A percentile compares a stretch with the other conserved stretches of the same genome.
Conservation (phyloP, 2,888 invertebrate genomes). For the Latheticus oryzae region DNA sequence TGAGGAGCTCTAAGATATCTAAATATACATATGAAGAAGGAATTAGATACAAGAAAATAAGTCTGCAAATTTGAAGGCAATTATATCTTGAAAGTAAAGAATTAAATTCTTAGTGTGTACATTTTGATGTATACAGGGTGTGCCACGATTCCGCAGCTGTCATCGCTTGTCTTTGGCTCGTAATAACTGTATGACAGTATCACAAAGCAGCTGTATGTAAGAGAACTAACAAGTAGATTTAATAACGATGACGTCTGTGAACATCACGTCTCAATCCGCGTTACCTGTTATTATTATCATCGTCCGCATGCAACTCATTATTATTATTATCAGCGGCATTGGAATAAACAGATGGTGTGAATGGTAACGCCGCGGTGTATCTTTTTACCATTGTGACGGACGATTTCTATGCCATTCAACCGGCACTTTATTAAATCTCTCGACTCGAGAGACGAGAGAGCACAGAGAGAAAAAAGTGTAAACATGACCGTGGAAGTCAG, state of each 20-base stretch:
- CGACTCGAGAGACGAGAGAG: constrained; percentile 29
- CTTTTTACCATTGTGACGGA: constrained; percentile 38
- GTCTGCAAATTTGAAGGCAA: no score
- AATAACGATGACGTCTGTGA: constrained; percentile 37
- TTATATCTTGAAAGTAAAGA: no score
- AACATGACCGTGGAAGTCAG: constrained; percentile 36
- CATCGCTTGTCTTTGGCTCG: constrained; percentile 11
- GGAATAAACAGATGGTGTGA: constrained; percentile 37
- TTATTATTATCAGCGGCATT: constrained; percentile 31
- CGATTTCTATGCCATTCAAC: constrained; percentile 40
- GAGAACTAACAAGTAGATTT: constrained; percentile 37
- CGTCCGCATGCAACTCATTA: constrained; percentile 36
- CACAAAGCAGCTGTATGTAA: constrained; percentile 29
- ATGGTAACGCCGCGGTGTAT: constrained; percentile 37
- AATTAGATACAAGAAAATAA: no score
- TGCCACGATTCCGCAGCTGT: constrained; percentile 4
- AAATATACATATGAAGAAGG: no score
- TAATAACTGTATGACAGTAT: constrained; percentile 10
- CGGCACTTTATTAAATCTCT: constrained; percentile 39
- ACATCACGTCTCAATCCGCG: constrained; percentile 32
- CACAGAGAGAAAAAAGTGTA: constrained; percentile 36
- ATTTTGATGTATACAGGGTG: constrained; percentile 7
- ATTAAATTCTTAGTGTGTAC: no score
- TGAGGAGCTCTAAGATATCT: no score
- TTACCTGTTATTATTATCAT: constrained; percentile 35